A percentile compares a stretch with the other conserved stretches of the same genome.
phyloP scores from a whole-genome alignment of 2,113 vertebrate genomes.

The Amblyopsis rosae region DNA sequence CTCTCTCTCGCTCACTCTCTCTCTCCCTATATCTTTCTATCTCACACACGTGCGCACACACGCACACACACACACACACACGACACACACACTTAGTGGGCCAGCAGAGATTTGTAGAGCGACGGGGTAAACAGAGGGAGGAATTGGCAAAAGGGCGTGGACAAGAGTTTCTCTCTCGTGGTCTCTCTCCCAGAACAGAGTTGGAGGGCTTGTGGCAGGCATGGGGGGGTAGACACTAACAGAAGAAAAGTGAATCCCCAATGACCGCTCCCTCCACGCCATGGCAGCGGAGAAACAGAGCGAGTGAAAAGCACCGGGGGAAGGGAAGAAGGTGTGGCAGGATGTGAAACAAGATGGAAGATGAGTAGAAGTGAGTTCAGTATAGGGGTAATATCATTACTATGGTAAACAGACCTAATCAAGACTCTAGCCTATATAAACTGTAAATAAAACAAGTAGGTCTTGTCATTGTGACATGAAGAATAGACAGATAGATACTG shows the following conservation, averaged over 20 bases:
- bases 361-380: too few relatives aligned
- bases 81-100: constrained; percentile 3
- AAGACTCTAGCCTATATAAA: too few relatives aligned
- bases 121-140: constrained; percentile 42
- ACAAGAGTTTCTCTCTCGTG: too few relatives aligned
- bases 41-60: constrained; percentile 22
- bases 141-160: background rate
- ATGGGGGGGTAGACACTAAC: constrained; percentile 17
- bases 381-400: too few relatives aligned
- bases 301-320: constrained; percentile 8
- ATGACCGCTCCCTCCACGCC: constrained; percentile 34
- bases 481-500: too few relatives aligned
- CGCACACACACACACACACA: constrained; percentile 3
- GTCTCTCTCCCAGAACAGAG: too few relatives aligned
- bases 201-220: background rate
- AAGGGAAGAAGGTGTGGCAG: constrained; percentile 19
- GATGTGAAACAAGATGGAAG: background rate
- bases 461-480: too few relatives aligned
- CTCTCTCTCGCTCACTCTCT: constrained; percentile 4
- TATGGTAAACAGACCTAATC: too few relatives aligned
- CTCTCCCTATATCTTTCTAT: constrained; percentile 15
- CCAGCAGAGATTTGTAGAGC: constrained; percentile 51
- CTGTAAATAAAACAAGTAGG: too few relatives aligned
- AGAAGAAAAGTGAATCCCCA: constrained; percentile 43
- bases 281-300: background rate